Evolutionary conservation across 2,888 invertebrate species (phyloP).

Genomic region (Philopedon plagiatum): DNA sequence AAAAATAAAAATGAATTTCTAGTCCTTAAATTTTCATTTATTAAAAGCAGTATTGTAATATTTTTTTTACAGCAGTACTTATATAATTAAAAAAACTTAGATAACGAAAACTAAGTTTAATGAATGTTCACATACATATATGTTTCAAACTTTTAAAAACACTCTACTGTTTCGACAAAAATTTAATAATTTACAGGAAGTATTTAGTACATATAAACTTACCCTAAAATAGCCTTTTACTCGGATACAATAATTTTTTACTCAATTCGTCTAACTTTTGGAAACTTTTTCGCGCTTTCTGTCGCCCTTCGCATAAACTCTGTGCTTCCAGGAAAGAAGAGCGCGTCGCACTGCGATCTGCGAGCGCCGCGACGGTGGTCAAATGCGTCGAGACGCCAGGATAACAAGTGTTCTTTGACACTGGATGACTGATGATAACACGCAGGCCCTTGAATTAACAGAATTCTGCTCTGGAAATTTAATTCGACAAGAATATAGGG

Average conservation of each 20-base stretch:
- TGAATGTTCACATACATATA: too few relatives aligned
- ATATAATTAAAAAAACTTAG: too few relatives aligned
- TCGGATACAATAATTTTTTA: neutral
- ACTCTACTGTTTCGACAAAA: too few relatives aligned
- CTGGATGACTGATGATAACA: conserved; percentile 27
- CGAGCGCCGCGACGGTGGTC: conserved; percentile 21
- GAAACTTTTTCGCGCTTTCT: conserved; percentile 22
- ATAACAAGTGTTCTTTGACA: conserved; percentile 28
- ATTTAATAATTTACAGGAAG: too few relatives aligned
- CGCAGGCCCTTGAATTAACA: conserved; percentile 26
- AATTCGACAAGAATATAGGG: neutral
- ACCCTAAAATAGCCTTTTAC: too few relatives aligned
- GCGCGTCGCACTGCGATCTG: conserved; percentile 43
- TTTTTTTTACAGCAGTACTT: too few relatives aligned
- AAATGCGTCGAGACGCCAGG: neutral
- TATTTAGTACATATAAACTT: conserved; percentile 1
- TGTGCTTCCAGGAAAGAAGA: conserved; percentile 20
- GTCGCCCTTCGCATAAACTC: neutral
- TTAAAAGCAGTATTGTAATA: too few relatives aligned
- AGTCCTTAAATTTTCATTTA: too few relatives aligned
- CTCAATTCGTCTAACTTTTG: conserved; percentile 1
- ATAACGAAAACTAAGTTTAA: too few relatives aligned
- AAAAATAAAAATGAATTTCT: too few relatives aligned
- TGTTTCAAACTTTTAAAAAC: too few relatives aligned
- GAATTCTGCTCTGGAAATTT: too few relatives aligned